phyloP scores from a whole-genome alignment of 2,113 vertebrate genomes.

The Alligator mississippiensis region DNA sequence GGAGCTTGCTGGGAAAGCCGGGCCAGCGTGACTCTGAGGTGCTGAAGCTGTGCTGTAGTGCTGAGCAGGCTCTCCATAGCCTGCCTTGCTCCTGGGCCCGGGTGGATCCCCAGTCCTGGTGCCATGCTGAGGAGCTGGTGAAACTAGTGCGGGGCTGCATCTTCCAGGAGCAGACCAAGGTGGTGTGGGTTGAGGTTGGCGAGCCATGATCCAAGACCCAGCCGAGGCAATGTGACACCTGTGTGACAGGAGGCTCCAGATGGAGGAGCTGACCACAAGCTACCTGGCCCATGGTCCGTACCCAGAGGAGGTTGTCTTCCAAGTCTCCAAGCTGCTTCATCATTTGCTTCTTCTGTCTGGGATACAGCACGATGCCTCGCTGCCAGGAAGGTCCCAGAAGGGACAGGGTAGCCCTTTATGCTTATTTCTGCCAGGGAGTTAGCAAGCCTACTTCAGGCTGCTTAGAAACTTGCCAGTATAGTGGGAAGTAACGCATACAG shows the following conservation, averaged over 20 bases:
- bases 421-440: neutral
- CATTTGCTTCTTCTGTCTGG: neutral
- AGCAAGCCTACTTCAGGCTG: neutral
- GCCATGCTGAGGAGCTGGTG: constrained; percentile 70
- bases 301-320: neutral
- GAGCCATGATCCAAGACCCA: constrained; percentile 10
- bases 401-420: neutral
- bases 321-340: neutral
- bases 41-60: constrained; percentile 70
- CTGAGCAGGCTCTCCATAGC: constrained; percentile 63
- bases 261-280: neutral
- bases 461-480: neutral
- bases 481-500: fast-evolving
- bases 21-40: constrained; percentile 77
- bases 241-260: neutral
- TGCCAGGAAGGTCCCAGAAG: neutral
- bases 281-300: neutral
- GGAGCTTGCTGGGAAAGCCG: constrained; percentile 73
- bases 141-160: constrained; percentile 78
- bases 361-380: neutral
- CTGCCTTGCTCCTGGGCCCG: constrained; percentile 77
- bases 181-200: constrained; percentile 75
- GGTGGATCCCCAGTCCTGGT: constrained; percentile 71
- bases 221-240: neutral
- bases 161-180: constrained; percentile 80